These are phyloP conservation scores for Orchestes rusci DNA, from an alignment of 2,888 invertebrate species.

Conservation along the genomic window DNA sequence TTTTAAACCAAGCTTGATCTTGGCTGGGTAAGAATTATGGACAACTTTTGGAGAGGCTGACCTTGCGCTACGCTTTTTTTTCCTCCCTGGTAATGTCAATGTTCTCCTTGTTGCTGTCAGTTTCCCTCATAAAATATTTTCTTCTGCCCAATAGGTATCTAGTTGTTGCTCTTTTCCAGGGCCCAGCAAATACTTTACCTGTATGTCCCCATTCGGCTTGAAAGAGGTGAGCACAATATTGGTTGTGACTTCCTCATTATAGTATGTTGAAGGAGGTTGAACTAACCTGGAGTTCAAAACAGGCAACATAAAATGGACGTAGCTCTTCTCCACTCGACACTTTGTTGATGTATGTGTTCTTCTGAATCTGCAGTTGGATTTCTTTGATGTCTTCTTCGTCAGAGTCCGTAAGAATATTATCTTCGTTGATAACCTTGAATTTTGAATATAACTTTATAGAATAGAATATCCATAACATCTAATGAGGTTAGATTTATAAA, in stretches of 20 bases:
- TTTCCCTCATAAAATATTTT: constrained; percentile 35
- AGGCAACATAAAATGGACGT: constrained; percentile 62
- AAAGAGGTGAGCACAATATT: constrained; percentile 54
- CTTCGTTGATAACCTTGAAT: constrained; percentile 20
- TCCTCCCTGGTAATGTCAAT: constrained; percentile 32
- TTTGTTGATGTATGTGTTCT: constrained; percentile 85
- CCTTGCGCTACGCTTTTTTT: constrained; percentile 44
- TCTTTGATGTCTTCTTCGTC: constrained; percentile 56
- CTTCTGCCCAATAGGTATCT: constrained; percentile 38
- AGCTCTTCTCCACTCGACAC: constrained; percentile 55
- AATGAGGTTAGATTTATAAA: too few relatives aligned
- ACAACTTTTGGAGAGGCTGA: constrained; percentile 51
- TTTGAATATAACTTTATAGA: too few relatives aligned
- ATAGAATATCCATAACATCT: too few relatives aligned
- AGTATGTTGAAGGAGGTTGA: constrained; percentile 62
- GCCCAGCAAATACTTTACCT: constrained; percentile 63
- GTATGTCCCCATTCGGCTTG: constrained; percentile 44
- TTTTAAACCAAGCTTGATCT: constrained; percentile 39
- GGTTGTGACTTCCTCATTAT: constrained; percentile 3
- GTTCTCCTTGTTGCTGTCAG: constrained; percentile 40
- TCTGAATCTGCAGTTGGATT: constrained; percentile 69
- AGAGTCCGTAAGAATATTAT: constrained; percentile 23
- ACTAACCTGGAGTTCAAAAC: constrained; percentile 69
- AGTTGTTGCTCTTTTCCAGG: constrained; percentile 56
- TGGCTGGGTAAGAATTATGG: constrained; percentile 43